These are phyloP conservation scores for Malurus leucopterus DNA, from an alignment of 2,797 vertebrate genomes.

Conservation along the genomic window DNA sequence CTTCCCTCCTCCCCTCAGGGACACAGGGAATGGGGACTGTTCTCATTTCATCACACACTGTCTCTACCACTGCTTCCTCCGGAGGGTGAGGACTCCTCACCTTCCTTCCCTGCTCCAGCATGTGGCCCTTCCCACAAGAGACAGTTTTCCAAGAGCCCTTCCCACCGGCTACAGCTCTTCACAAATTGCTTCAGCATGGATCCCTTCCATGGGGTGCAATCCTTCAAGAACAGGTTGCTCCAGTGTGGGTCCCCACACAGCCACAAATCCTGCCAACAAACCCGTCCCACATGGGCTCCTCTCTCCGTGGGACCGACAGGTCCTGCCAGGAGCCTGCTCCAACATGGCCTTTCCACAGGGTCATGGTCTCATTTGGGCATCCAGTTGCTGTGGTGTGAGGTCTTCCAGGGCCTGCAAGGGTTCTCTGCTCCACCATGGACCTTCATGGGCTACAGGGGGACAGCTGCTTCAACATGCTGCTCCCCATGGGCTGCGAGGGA, in stretches of 20 bases:
- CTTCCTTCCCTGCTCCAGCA: background rate
- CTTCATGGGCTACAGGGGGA: background rate
- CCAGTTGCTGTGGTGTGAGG: fast-evolving
- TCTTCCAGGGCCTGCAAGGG: background rate
- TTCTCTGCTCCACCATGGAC: background rate
- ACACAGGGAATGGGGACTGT: background rate
- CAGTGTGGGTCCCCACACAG: fast-evolving
- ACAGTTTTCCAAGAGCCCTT: background rate
- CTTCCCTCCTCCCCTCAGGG: too few species aligned
- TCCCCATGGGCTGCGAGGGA: background rate
- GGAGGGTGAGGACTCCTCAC: background rate
- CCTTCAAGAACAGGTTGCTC: background rate
- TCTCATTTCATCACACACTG: background rate
- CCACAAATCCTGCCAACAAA: background rate
- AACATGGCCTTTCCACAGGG: background rate
- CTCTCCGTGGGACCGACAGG: background rate
- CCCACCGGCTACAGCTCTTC: background rate
- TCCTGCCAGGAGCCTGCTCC: background rate
- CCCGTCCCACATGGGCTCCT: background rate
- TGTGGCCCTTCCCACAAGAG: background rate
- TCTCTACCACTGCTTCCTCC: background rate
- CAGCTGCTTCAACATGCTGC: too few species aligned
- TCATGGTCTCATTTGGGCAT: background rate
- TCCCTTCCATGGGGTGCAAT: background rate
- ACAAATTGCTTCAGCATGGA: background rate